Conservation (phyloP, 2,113 vertebrate genomes). For the Cheirogaleus medius region DNA sequence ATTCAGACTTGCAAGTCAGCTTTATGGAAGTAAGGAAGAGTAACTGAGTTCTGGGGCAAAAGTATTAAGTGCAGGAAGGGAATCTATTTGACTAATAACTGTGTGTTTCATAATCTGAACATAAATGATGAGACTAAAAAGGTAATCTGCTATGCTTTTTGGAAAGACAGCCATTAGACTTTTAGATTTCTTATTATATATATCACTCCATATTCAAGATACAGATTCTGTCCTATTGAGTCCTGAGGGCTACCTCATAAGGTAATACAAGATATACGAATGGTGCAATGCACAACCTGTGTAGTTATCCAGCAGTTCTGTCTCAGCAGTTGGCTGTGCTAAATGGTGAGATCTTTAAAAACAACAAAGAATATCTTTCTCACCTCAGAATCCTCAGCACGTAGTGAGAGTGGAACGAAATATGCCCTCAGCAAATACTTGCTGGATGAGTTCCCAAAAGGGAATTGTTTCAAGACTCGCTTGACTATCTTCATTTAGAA, state of each 20-base stretch:
- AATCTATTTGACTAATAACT: not conserved
- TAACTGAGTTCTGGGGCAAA: not conserved
- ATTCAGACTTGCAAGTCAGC: not conserved
- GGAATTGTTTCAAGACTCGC: not conserved
- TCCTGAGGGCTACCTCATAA: not conserved
- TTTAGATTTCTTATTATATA: not conserved
- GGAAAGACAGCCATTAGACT: not conserved
- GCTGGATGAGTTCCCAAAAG: not conserved
- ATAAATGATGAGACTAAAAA: not conserved
- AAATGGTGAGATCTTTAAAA: not conserved
- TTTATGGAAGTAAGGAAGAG: not conserved
- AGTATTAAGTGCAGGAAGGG: not conserved
- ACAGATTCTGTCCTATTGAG: not conserved
- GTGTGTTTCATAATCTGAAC: not conserved
- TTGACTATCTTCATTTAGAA: not conserved
- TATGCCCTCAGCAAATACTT: not conserved
- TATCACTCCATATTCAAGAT: not conserved
- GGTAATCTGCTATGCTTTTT: not conserved
- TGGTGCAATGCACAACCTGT: not conserved
- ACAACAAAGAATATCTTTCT: not conserved
- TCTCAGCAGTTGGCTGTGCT: not conserved
- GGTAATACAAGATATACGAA: too few species aligned
- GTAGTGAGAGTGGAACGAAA: not conserved
- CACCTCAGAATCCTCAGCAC: not conserved
- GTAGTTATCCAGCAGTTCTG: not conserved